phyloP scores from a whole-genome alignment of 2,888 invertebrate genomes.

The Tachina grossa region DNA sequence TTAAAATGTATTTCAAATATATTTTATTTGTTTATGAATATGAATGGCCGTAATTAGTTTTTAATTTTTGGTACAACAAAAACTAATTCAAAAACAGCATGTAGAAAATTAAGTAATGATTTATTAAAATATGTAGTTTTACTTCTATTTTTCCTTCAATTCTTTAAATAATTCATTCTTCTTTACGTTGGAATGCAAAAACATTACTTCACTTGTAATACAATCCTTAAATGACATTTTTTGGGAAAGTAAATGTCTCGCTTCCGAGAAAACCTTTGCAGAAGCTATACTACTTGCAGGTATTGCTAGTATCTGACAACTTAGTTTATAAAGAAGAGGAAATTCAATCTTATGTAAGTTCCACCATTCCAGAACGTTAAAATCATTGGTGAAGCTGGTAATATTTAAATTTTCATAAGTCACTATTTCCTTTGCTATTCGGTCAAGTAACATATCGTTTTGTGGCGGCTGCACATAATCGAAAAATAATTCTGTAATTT shows the following conservation, averaged over 20 bases:
- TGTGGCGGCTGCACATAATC: constrained; percentile 13
- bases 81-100: no score
- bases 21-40: no score
- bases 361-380: constrained; percentile 60
- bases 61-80: no score
- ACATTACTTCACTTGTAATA: background rate
- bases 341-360: constrained; percentile 43
- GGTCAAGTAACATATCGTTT: constrained; percentile 50
- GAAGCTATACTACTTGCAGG: constrained; percentile 62
- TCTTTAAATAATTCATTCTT: no score
- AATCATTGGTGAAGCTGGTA: constrained; percentile 28
- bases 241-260: background rate
- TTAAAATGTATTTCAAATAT: no score
- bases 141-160: no score
- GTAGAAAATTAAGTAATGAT: no score
- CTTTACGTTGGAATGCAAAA: background rate
- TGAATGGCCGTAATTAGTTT: no score
- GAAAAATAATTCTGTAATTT: background rate
- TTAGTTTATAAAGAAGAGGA: constrained; percentile 32
- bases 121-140: no score
- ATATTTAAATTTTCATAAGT: background rate
- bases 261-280: constrained; percentile 49
- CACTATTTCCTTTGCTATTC: background rate
- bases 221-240: background rate
- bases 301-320: constrained; percentile 58